Evolutionary conservation across 2,888 invertebrate genomes (phyloP), one percentile per base, ranked within the genome.

Genomic region (Ommatoiulus sabulosus): DNA sequence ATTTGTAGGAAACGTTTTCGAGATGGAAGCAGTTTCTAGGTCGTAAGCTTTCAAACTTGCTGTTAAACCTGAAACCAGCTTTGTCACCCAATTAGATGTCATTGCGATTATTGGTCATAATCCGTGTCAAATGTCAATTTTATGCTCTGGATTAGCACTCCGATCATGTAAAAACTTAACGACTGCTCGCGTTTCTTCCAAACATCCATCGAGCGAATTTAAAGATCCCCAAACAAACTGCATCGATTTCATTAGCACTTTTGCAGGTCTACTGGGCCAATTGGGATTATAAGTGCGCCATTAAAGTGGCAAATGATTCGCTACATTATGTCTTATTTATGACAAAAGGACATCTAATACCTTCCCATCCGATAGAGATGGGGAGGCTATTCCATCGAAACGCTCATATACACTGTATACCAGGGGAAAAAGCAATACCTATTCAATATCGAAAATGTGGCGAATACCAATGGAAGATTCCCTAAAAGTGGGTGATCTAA

Each of bases 241-340:
- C 46, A 85, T 85, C 85, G 85, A 85, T 85, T 85, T 85, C 44
- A 85, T 85, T 85, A 85, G 46, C 85, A 85, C 85, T 44, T 85
- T 85, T 85, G 85, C 15, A 17, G 85, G 85, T 44, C 85, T 72
- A 24, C 72, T 72, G 72, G 72, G 72, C 72, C 72, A 72, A 72
- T 72, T 72, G 72, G 72, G 24, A 24, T 72, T 72, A 72, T 72
- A 72, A 72, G 72, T 72, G 24, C 72, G 72, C 24, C 72, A 72
- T 72, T 72, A 72, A 72, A 72, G 72, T 72, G 72, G 72, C 72
- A 72, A 72, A 72, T 72, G 72, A 72, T 72, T 72, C 72, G 72
- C 2, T 72, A 72, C 72, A 72, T 72, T 72, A 72, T 72, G 72
- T 72, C 72, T 72, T 72, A 72, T 72, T 72, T 72, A 72, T 72